A percentile compares a stretch with the other conserved stretches of the same genome.
Evolutionary conservation across 2,113 vertebrate species (phyloP).

Genomic region (Notarius quadriscutis): DNA sequence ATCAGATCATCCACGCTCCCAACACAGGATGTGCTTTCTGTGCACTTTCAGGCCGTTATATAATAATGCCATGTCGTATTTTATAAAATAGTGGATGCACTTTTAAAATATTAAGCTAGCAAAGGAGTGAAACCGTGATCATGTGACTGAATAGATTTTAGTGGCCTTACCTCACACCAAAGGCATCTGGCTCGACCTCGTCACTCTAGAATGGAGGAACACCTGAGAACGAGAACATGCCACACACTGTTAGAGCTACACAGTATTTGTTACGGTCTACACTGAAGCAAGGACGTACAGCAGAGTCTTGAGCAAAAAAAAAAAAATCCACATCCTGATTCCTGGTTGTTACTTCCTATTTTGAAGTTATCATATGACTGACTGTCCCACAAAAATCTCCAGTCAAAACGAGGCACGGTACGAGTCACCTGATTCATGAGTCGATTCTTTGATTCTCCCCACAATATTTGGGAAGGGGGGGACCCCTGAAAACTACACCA

Average conservation of each 20-base stretch:
- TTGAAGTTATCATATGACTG: background rate
- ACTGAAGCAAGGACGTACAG: background rate
- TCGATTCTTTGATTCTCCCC: no score
- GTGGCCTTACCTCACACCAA: slow-evolving; percentile 25
- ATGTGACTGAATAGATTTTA: background rate
- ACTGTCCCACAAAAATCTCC: background rate
- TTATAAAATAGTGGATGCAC: background rate
- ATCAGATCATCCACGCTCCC: slow-evolving; percentile 26
- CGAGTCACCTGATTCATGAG: no score
- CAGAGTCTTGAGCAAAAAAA: background rate
- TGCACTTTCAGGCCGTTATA: slow-evolving; percentile 8
- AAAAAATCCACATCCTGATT: slow-evolving; percentile 1
- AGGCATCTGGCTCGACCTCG: background rate
- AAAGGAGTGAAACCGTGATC: background rate
- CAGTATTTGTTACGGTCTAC: background rate
- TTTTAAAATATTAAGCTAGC: background rate
- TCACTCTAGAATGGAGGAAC: background rate
- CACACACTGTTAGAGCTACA: background rate
- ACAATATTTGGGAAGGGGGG: no score
- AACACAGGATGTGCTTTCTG: slow-evolving; percentile 25
- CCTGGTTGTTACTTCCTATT: slow-evolving; percentile 10
- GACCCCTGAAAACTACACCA: no score
- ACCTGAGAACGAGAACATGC: slow-evolving; percentile 14
- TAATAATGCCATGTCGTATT: background rate
- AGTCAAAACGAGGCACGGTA: background rate